Conservation (phyloP, 1,140 invertebrate genomes). For the Heliconius hermathena region DNA sequence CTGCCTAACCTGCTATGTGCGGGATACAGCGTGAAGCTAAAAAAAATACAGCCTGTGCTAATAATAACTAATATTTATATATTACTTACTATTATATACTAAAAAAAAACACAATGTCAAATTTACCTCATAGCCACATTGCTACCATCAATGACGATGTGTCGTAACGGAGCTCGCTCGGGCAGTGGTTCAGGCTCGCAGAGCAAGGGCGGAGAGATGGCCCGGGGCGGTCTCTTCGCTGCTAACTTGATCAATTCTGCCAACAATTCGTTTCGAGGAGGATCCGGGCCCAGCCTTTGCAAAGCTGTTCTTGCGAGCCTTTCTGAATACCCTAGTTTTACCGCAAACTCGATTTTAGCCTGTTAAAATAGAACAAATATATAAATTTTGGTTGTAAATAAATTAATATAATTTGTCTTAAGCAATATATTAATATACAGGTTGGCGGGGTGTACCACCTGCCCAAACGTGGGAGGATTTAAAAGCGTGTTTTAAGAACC, state of each 20-base stretch:
- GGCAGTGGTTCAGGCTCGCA: constrained; percentile 58
- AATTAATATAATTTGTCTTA: background rate
- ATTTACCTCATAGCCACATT: constrained; percentile 97
- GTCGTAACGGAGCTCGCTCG: constrained; percentile 84
- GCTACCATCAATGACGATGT: constrained; percentile 97
- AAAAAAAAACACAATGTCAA: no score
- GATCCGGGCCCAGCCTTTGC: constrained; percentile 90
- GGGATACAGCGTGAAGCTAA: no score
- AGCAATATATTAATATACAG: background rate
- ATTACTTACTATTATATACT: no score
- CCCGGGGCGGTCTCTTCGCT: constrained; percentile 78
- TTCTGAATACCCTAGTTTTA: constrained; percentile 95
- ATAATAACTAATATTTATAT: no score
- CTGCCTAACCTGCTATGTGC: no score
- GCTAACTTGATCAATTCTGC: constrained; percentile 90
- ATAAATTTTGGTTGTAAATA: background rate
- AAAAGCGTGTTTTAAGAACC: background rate
- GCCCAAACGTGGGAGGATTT: background rate
- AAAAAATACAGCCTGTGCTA: no score
- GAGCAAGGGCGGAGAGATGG: constrained; percentile 56
- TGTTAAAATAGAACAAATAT: constrained; percentile 27
- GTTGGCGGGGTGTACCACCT: background rate
- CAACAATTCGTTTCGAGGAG: constrained; percentile 93
- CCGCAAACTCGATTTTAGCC: constrained; percentile 74
- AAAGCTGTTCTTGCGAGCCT: constrained; percentile 91